Base-by-base conservation (phyloP, 1,140 invertebrate genomes). In the Conus betulinus region DNA sequence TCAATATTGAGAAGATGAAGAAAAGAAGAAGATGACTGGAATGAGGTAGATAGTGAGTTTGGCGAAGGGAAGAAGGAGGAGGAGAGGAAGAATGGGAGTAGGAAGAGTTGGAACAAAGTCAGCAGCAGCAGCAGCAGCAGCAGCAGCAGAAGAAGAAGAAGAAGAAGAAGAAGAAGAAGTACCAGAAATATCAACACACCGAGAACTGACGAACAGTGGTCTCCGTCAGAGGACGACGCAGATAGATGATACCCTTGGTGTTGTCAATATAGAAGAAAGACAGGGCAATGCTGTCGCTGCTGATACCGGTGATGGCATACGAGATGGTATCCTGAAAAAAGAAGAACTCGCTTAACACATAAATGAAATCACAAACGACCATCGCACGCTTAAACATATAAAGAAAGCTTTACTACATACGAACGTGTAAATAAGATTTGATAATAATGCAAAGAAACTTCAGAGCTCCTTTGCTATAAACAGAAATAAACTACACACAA, bases 181-280 rank as follows among this genome's bases (percentile, higher is more conserved):
- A 20, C 67, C 6, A 20, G 17, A 71, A 71, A 20, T 5, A 13
- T 7, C 11, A 71, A 71, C 67, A 23, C 20, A 71, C 91, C 39
- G 79, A 84, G 78, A 92, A 93, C 25, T 84, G 85, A 23, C 55
- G 53, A 23, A 51, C 27, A 20, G 23, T 78, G 15, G 83, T 84
- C 10, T 71, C 79, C 0, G 86, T 81, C 15, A 94, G 89, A n/a
- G 90, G 89, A 78, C 91, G 90, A 51, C 90, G 89, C 15, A 94
- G 90, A 84, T 90, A 92, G 27, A 94, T 91, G 6, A 82, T 55
- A 39, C 94, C 94, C 51, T 90, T 92, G 11, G 87, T 85, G 6
- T 87, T 87, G 79, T 93, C 91, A 84, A 93, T 92, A 79, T 88
- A 93, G 88, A 94, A 93, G 88, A 91, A 94, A 20, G 87, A 83